Evolutionary conservation across 2,888 invertebrate species (phyloP).

Genomic region (Adelognathus sp.): DNA sequence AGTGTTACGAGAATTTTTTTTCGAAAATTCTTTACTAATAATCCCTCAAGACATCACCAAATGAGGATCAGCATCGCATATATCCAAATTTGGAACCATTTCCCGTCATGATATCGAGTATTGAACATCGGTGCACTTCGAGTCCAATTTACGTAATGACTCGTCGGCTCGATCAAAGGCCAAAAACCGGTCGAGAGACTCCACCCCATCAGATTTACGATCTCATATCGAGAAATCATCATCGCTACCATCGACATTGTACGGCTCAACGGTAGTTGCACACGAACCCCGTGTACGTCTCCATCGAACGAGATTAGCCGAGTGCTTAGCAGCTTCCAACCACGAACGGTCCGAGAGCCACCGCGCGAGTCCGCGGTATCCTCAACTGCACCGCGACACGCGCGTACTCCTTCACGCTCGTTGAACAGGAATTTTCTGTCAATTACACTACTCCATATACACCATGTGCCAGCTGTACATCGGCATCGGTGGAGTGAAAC

Average conservation of each 20-base stretch:
- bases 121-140: not conserved
- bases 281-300: slow-evolving; percentile 49
- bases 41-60: no score
- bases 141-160: not conserved
- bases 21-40: no score
- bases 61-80: no score
- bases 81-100: no score
- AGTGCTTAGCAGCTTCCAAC: slow-evolving; percentile 22
- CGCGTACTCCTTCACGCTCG: slow-evolving; percentile 43
- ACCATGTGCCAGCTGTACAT: not conserved
- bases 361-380: slow-evolving; percentile 12
- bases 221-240: slow-evolving; percentile 46
- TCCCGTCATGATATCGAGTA: no score
- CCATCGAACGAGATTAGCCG: slow-evolving; percentile 47
- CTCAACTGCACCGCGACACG: slow-evolving; percentile 47
- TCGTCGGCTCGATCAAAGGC: not conserved
- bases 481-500: slow-evolving; percentile 8
- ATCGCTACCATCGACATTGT: slow-evolving; percentile 5
- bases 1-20: no score
- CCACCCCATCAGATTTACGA: slow-evolving; percentile 28
- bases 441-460: slow-evolving; percentile 39
- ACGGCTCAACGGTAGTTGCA: slow-evolving; percentile 16
- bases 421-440: slow-evolving; percentile 54
- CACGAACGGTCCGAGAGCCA: slow-evolving; percentile 19
- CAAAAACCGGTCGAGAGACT: not conserved